These are phyloP conservation scores for Emydocephalus ijimae DNA, from an alignment of 2,113 vertebrate genomes.

Conservation along the genomic window DNA sequence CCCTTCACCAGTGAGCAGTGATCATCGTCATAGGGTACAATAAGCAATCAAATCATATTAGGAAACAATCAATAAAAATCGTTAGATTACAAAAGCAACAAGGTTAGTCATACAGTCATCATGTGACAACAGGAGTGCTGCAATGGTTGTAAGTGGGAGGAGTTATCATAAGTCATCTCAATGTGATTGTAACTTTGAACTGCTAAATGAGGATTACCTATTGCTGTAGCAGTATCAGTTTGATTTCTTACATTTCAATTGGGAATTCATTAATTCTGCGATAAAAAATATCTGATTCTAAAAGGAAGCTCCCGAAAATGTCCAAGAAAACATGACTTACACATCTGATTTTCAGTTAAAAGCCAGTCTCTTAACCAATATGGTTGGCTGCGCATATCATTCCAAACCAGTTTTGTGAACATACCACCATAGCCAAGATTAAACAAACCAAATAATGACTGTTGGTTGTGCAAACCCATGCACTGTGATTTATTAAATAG, in stretches of 20 bases:
- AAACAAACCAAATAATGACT: neutral
- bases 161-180: neutral
- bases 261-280: neutral
- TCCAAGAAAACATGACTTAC: neutral
- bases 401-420: neutral
- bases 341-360: neutral
- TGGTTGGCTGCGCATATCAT: neutral
- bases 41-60: no score
- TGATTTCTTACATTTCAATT: neutral
- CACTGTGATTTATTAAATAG: neutral
- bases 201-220: neutral
- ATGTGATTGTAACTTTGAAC: no score
- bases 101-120: no score
- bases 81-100: no score
- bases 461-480: neutral
- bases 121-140: neutral
- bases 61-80: no score
- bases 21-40: no score
- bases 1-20: no score
- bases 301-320: neutral
- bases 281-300: neutral
- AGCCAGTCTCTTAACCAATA: neutral
- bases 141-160: neutral
- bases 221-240: neutral
- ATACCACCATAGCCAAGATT: neutral